Conservation (phyloP, 2,888 invertebrate species). For the Mimumesa dahlbomi region DNA sequence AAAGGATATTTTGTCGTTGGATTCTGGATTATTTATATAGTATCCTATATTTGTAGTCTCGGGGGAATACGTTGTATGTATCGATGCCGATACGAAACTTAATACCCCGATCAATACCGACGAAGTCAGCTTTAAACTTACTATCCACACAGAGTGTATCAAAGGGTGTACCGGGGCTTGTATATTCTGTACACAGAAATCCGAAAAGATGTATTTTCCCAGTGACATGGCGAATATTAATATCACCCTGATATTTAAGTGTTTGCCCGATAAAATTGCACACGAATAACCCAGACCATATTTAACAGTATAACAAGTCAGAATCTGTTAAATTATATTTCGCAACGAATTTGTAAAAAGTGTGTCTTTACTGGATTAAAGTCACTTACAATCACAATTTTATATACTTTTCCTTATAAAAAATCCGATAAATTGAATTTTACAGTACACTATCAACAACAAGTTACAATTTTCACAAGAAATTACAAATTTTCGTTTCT, state of each 20-base stretch:
- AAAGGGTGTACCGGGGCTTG: neutral
- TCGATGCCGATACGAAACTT: conserved; percentile 16
- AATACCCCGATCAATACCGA: conserved; percentile 12
- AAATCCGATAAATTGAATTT: too few relatives aligned
- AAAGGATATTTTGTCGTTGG: conserved; percentile 4
- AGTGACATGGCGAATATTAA: conserved; percentile 21
- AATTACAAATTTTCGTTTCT: neutral
- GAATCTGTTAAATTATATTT: too few relatives aligned
- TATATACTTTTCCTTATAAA: too few relatives aligned
- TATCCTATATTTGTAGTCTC: neutral
- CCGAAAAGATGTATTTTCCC: conserved; percentile 15
- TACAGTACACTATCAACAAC: too few relatives aligned
- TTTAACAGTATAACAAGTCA: too few relatives aligned
- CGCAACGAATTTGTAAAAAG: too few relatives aligned
- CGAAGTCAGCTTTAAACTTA: conserved; percentile 17
- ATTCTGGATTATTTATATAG: conserved; percentile 13
- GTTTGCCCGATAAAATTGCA: neutral
- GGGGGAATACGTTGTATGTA: conserved; percentile 1
- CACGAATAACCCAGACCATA: too few relatives aligned
- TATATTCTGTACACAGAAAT: neutral
- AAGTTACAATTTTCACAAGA: too few relatives aligned
- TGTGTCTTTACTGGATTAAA: too few relatives aligned
- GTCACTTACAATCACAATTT: too few relatives aligned
- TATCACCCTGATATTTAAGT: conserved; percentile 2
- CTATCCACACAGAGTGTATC: conserved; percentile 5